phyloP scores from a whole-genome alignment of 2,888 invertebrate species.

The Callyntrura guangdongensis region DNA sequence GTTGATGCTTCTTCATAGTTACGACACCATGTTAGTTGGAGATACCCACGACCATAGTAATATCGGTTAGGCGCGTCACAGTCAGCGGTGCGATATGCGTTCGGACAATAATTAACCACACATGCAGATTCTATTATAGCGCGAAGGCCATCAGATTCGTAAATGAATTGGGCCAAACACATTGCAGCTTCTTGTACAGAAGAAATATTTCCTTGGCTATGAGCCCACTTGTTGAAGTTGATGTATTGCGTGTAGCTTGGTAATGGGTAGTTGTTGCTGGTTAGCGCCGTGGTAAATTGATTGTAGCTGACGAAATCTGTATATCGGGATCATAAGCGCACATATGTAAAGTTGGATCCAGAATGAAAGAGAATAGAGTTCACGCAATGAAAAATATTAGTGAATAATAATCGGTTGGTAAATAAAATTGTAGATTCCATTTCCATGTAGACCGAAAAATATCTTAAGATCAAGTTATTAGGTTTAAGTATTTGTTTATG shows the following conservation, averaged over 20 bases:
- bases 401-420: too few species aligned
- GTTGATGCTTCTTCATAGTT: conserved; percentile 76
- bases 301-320: too few species aligned
- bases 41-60: conserved; percentile 80
- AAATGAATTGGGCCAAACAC: conserved; percentile 80
- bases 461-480: too few species aligned
- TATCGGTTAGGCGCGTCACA: conserved; percentile 65
- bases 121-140: conserved; percentile 80
- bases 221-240: conserved; percentile 32
- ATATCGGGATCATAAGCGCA: too few species aligned
- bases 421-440: too few species aligned
- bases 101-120: conserved; percentile 59
- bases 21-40: conserved; percentile 83
- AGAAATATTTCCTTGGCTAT: background rate
- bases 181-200: conserved; percentile 67
- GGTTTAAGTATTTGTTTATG: too few species aligned
- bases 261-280: background rate
- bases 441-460: too few species aligned
- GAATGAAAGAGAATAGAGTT: too few species aligned
- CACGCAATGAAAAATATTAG: too few species aligned
- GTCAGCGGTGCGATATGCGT: conserved; percentile 61
- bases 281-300: conserved; percentile 7
- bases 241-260: conserved; percentile 6
- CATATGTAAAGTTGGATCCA: too few species aligned
- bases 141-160: conserved; percentile 81